These are phyloP conservation scores for Kryptolebias ocellatus DNA, from an alignment of 2,797 vertebrate species.

Conservation along the genomic window DNA sequence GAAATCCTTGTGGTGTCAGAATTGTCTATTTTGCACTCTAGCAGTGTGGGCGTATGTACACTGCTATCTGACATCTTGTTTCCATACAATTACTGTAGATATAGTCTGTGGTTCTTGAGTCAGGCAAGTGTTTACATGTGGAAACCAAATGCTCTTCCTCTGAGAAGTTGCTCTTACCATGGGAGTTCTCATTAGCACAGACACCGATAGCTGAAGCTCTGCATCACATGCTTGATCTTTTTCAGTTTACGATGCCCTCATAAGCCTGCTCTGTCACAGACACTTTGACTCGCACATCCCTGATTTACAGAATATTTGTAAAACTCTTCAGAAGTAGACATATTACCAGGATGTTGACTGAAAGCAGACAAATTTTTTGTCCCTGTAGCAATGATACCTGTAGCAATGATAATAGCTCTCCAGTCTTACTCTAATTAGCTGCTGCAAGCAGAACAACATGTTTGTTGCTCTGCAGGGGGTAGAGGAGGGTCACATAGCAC, in stretches of 20 bases:
- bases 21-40: slow-evolving; percentile 37
- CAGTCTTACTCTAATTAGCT: slow-evolving; percentile 87
- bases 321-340: slow-evolving; percentile 35
- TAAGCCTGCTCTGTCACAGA: slow-evolving; percentile 27
- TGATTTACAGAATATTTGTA: slow-evolving; percentile 22
- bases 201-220: slow-evolving; percentile 46
- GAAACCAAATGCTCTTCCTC: slow-evolving; percentile 49
- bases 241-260: slow-evolving; percentile 42
- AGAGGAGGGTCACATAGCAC: slow-evolving; percentile 67
- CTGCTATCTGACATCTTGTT: slow-evolving; percentile 21
- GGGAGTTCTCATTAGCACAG: slow-evolving; percentile 57
- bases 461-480: slow-evolving; percentile 85
- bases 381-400: slow-evolving; percentile 38
- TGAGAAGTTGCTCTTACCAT: slow-evolving; percentile 29
- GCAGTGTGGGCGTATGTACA: slow-evolving; percentile 14
- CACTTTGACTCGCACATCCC: slow-evolving; percentile 28
- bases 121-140: slow-evolving; percentile 53
- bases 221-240: slow-evolving; percentile 49
- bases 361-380: slow-evolving; percentile 10
- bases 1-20: slow-evolving; percentile 40
- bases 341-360: slow-evolving; percentile 42
- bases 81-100: slow-evolving; percentile 43
- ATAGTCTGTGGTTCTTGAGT: slow-evolving; percentile 23
- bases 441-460: slow-evolving; percentile 88
- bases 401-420: slow-evolving; percentile 47